Evolutionary conservation across 2,113 vertebrate species (phyloP), one percentile per base, ranked within the genome.

Genomic region (Chaenogobius annularis): DNA sequence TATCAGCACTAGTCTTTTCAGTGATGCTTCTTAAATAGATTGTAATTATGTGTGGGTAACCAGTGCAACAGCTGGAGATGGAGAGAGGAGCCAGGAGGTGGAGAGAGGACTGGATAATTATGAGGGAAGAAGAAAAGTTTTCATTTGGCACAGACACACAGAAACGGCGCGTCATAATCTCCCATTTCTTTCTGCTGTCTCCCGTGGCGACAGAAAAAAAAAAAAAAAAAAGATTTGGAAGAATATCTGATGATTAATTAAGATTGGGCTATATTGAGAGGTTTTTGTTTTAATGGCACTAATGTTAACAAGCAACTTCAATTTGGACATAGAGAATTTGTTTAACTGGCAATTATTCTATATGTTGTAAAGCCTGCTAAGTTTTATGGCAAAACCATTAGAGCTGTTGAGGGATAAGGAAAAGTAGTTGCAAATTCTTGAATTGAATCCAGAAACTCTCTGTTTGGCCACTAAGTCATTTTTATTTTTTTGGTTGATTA

Each of bases 21-120:
- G 70, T 73, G 74, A 88, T 78, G 87, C 68, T 74, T 87, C 72
- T 73, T 85, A 88, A 91, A 91, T 87, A 82, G 83, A 82, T 82
- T 84, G 78, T 82, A 90, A 91, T 90, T 88, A 86, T 72, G 82
- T 84, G 63, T 56, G 81, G 81, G 84, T 80, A 88, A 80, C 78
- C 66, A 17, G 58, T 10, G 47, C 54, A 82, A 73, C 79, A 78
- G 85, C 83, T 74, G 67, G 66, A 68, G 69, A 37, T 12, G 0
- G 19, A 46, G 46, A 72, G 72, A 58, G 66, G 43, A 52, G 23
- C 13, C 0, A 52, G 35, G 22, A 55, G 47, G 15, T n/a, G 40
- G 67, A 73, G 73, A 66, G 19, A 69, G n/a, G 20, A 26, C 12
- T 37, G 62, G 56, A 22, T 72, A 76, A 82, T 55, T 69, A 23